phyloP scores from a whole-genome alignment of 2,113 vertebrate species.

The Phainopepla nitens region DNA sequence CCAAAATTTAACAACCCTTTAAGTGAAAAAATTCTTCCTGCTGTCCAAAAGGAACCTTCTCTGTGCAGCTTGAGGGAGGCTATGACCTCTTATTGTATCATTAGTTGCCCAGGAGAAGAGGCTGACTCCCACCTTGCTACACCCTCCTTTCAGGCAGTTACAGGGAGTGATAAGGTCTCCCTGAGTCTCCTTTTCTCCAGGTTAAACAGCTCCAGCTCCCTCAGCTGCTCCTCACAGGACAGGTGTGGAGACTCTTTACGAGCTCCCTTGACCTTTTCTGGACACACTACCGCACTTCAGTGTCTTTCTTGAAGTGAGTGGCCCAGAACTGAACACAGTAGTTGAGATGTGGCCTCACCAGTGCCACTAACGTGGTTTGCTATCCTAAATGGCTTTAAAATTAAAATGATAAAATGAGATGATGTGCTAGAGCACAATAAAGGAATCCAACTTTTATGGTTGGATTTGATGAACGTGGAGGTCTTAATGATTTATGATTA shows the following conservation, averaged over 20 bases:
- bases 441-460: neutral
- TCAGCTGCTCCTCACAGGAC: neutral
- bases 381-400: neutral
- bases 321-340: neutral
- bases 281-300: neutral
- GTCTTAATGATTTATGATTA: neutral
- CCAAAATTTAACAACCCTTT: neutral
- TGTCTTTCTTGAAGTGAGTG: neutral
- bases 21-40: neutral
- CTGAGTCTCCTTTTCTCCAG: neutral
- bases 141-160: neutral
- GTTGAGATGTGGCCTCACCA: neutral
- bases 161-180: neutral
- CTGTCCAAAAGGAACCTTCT: neutral
- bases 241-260: neutral
- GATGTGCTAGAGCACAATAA: neutral
- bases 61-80: neutral
- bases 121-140: neutral
- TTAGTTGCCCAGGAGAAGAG: neutral
- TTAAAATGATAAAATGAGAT: neutral
- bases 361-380: neutral
- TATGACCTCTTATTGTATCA: rapidly evolving
- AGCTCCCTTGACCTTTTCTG: neutral
- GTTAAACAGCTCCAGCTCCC: neutral
- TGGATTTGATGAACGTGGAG: neutral